Conservation (phyloP, 2,113 vertebrate genomes). For the Siniperca chuatsi region DNA sequence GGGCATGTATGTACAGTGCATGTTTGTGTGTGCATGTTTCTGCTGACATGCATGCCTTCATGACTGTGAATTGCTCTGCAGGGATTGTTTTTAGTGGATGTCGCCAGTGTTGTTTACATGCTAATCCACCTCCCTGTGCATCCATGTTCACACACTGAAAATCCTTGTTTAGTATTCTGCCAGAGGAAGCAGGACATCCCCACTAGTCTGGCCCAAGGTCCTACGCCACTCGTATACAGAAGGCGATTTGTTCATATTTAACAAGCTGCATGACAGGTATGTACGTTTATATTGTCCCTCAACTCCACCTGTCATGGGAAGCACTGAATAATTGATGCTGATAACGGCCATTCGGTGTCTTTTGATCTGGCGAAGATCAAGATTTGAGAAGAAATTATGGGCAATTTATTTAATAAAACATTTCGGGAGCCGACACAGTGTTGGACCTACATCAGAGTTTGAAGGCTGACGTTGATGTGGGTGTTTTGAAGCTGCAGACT, state of each 20-base stretch:
- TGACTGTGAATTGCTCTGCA: constrained; percentile 28
- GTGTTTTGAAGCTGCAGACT: constrained; percentile 20
- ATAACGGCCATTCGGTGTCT: constrained; percentile 15
- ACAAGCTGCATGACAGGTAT: constrained; percentile 59
- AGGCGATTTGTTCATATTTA: constrained; percentile 71
- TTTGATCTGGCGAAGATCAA: constrained; percentile 14
- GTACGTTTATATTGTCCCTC: constrained; percentile 33
- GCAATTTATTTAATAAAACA: constrained; percentile 44
- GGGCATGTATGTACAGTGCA: background rate
- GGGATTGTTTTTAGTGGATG: constrained; percentile 36
- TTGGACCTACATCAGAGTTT: background rate
- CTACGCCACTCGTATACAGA: constrained; percentile 39
- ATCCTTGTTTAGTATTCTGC: constrained; percentile 61
- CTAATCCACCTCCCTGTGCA: constrained; percentile 38
- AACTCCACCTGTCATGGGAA: constrained; percentile 43
- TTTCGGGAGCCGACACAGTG: background rate
- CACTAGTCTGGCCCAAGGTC: constrained; percentile 65
- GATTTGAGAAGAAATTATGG: constrained; percentile 33
- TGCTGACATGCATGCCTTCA: background rate
- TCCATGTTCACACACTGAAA: constrained; percentile 18
- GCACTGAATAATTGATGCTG: constrained; percentile 51
- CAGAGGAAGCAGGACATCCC: constrained; percentile 32
- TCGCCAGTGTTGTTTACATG: constrained; percentile 52
- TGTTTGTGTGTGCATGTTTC: constrained; percentile 1
- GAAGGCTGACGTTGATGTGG: background rate